Evolutionary conservation across 2,797 vertebrate genomes (phyloP), one percentile per base, ranked within the genome.

Genomic region (Prionace glauca): DNA sequence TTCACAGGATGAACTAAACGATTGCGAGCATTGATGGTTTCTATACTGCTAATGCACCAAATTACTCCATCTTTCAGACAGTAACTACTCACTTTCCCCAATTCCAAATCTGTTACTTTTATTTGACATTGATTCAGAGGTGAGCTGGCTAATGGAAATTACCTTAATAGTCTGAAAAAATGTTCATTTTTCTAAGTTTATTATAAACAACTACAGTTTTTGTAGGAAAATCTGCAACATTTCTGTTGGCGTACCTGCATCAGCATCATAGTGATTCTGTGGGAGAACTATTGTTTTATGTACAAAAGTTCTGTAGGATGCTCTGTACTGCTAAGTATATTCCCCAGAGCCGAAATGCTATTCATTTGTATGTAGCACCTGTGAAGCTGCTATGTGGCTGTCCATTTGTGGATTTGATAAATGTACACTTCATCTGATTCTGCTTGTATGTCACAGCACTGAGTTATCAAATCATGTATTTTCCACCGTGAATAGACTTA

Each of bases 391-490:
- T 65, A n/a, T 65, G 3, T 65, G 32, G 32, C 16, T 91, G n/a
- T 90, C 56, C 60, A 92, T 67, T n/a, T 92, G 90, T 65, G 8
- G 65, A 18, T 8, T 67, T 50, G 56, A 90, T 62, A 18, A 92
- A 67, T 92, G n/a, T 36, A 67, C 20, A 67, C 7, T 92, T 67
- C 90, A 92, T 22, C 36, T 92, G n/a, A 92, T 92, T 36, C 90
- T 67, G 32, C 18, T 92, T 11, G 1, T 22, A 41, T 65, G 62
- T 92, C 18, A 67, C n/a, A 92, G 20, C 67, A 36, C 18, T 67
- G 90, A 92, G 32, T 36, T 36, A 62, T 24, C 90, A 92, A 69
- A 92, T 92, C n/a, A 92, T 92, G n/a, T 67, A 65, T 65, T 41
- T 92, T 92, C 32, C 9, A 92, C 62, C 10, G 62, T 92, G 90